Conservation (phyloP, 2,797 vertebrate species). For the Botia kubotai region DNA sequence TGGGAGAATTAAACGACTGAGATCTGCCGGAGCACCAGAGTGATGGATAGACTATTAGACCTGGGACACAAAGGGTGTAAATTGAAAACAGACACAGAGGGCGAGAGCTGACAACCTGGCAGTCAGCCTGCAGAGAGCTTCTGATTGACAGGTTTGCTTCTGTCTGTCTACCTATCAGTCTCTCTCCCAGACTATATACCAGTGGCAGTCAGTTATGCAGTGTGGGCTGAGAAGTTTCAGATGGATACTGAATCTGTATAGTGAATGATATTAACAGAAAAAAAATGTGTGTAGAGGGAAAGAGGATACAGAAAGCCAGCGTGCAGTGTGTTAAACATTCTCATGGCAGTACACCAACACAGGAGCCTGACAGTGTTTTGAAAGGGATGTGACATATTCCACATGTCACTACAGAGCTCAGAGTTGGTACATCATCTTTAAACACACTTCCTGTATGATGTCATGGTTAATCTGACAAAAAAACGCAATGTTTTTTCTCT, state of each 20-base stretch:
- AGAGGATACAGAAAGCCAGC: not conserved
- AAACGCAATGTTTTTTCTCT: constrained; percentile 37
- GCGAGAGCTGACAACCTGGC: constrained; percentile 23
- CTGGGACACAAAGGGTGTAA: constrained; percentile 29
- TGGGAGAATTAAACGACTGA: constrained; percentile 44
- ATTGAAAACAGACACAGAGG: constrained; percentile 38
- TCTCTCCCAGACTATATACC: not conserved
- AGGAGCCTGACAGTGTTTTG: not conserved
- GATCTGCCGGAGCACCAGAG: constrained; percentile 5
- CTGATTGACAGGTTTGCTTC: constrained; percentile 16
- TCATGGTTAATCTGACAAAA: constrained; percentile 48
- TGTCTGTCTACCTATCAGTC: constrained; percentile 12
- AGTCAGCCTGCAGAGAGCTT: not conserved
- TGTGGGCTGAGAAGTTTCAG: not conserved
- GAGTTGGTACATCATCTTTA: constrained; percentile 44
- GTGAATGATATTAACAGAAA: not conserved
- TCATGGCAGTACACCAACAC: not conserved
- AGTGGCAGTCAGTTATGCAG: not conserved
- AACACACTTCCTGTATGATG: constrained; percentile 57
- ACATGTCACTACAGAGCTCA: not conserved
- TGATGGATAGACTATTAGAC: constrained; percentile 44
- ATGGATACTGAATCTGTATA: not conserved
- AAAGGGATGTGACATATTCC: constrained; percentile 22
- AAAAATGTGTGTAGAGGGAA: not conserved
- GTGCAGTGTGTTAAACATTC: not conserved